Base-by-base conservation (phyloP, 2,797 vertebrate genomes). In the Pangasius macronema region DNA sequence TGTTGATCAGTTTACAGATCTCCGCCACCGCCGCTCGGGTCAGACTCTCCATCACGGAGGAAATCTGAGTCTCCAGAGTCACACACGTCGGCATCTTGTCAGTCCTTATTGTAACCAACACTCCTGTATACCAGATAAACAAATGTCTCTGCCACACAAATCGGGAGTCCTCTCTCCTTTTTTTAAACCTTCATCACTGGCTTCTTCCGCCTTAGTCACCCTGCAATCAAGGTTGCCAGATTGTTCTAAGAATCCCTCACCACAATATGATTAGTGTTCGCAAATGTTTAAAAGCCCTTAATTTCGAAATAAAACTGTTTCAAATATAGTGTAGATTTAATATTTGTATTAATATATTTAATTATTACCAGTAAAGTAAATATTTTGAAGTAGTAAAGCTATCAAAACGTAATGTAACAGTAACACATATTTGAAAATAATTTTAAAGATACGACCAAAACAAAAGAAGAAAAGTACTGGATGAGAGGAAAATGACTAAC, bases 11-110 rank as follows among this genome's bases (percentile, higher is more conserved):
- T 42, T 86, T 89, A 33, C 90, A 86, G 73, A 91, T 89, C 86
- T 91, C 88, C n/a, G 59, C 80, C 87, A 89, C 89, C 20, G 90
- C 90, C 3, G 86, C 70, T 83, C 86, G 80, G 39, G 76, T 86
- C 83, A 91, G 59, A 55, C 82, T 86, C 73, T 89, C 89, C 89
- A 91, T 87, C 87, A 91, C 86, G 5, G 80, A 70, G 73, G 88
- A 88, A 11, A 91, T 84, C 87, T 89, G 87, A 42, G 81, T 82
- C 89, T 91, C 88, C 82, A 87, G 70, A 73, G 30, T 86, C 82
- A 76, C 39, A 76, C 84, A 82, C 70, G 81, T 16, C 33, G 79
- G 70, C 76, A 87, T 85, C 81, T 57, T 73, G n/a, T 65, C n/a
- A 3, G 14, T 42, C 3, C 42, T 68, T 22, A 36, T 3, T 46